These are phyloP conservation scores for Masticophis lateralis DNA, from an alignment of 2,797 vertebrate species.

Conservation along the genomic window DNA sequence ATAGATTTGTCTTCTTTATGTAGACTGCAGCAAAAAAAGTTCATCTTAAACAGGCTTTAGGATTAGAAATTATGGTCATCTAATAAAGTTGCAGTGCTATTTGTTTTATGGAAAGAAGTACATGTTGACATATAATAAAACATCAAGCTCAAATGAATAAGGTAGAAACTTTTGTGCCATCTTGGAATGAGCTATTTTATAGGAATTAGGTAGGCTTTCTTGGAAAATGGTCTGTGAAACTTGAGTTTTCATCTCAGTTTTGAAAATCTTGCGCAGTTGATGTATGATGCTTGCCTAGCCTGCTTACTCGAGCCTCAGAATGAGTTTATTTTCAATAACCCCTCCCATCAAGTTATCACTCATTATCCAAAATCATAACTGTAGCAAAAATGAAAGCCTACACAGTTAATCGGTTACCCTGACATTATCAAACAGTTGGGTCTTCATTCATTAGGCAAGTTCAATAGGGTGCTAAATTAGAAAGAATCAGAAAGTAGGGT, in stretches of 20 bases:
- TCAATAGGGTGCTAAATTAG: slow-evolving; percentile 12
- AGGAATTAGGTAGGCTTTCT: neutral
- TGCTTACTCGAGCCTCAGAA: neutral
- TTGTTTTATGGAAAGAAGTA: neutral
- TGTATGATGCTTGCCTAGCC: neutral
- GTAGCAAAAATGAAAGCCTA: neutral
- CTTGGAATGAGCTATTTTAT: neutral
- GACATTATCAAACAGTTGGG: neutral
- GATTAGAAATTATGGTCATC: neutral
- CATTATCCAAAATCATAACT: neutral
- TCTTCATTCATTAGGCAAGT: slow-evolving; percentile 3
- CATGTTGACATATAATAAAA: neutral
- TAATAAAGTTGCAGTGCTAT: neutral
- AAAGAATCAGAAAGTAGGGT: neutral
- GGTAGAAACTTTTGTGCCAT: neutral
- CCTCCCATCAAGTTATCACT: neutral
- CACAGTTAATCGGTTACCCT: neutral
- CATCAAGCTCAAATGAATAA: neutral
- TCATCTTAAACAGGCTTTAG: neutral
- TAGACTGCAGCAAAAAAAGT: neutral
- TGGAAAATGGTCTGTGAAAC: neutral
- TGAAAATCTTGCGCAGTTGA: neutral
- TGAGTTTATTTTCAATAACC: neutral
- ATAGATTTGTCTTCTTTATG: neutral
- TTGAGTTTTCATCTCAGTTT: neutral